Evolutionary conservation across 2,888 invertebrate genomes (phyloP), one percentile per base, ranked within the genome.

Genomic region (Drosophila anceps): DNA sequence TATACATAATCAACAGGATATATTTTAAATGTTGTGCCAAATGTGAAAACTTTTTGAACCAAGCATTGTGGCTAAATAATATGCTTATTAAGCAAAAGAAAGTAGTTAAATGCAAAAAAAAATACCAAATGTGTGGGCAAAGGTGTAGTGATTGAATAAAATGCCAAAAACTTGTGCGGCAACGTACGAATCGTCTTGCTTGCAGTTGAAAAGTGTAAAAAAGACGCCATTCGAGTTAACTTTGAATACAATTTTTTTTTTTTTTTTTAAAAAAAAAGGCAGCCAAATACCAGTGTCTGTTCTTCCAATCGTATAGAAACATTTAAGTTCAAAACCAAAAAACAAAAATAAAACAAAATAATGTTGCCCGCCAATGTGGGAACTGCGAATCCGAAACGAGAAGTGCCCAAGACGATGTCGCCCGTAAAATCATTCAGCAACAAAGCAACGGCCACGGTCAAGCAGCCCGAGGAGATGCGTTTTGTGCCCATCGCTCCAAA

Each of bases 91-190:
- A 10, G 7, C 6, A 10, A 46, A 41, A 29, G 33, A 20, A 20
- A 48, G 37, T 15, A 48, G 1, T 0, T 8, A 46, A 41, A n/a
- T 48, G 48, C 31, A 18, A 43, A 33, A 64, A 64, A 70, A 78
- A 76, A 76, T 78, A 78, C 80, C 59, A 68, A 69, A 41, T 44
- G 35, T 44, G 57, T 58, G 48, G 35, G 44, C 57, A 78, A 61
- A 58, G 53, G 66, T 74, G 74, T 50, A 24, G 39, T 48, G 67
- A 54, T 58, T 67, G 50, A 69, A 71, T 77, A 80, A 82, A 85
- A 84, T 84, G 83, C 88, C 69, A 73, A 80, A 80, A 84, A 84
- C 72, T 87, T 71, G 80, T 84, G 85, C 83, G 83, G 82, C 83
- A 84, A 88, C 81, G 83, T 88, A 79, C 73, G 63, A 84, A 85